Percentiles rank a stretch among this genome's conserved stretches.
phyloP scores from a whole-genome alignment of 2,113 vertebrate species.

The Globicephala melas region DNA sequence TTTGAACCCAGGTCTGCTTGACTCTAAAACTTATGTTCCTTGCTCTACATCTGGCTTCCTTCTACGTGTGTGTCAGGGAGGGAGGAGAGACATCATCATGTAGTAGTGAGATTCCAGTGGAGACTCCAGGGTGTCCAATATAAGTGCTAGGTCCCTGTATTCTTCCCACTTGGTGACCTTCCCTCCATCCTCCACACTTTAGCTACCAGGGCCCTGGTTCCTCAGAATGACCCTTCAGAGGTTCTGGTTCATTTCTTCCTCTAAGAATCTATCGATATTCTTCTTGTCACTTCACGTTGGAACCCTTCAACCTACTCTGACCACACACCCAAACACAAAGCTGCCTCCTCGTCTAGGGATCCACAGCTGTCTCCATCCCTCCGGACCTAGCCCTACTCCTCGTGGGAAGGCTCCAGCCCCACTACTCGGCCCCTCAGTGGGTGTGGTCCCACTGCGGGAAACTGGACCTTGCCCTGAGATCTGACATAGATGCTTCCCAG shows the following conservation, averaged over 20 bases:
- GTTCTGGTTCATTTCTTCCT: neutral
- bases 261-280: neutral
- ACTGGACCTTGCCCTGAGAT: neutral
- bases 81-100: neutral
- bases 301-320: neutral
- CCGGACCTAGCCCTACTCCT: neutral
- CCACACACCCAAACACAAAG: neutral
- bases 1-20: neutral
- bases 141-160: neutral
- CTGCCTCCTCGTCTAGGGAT: neutral
- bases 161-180: neutral
- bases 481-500: neutral
- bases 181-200: neutral
- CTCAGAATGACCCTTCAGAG: neutral
- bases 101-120: neutral
- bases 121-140: neutral
- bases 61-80: neutral
- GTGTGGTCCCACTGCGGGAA: neutral
- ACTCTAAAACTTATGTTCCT: neutral
- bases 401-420: neutral
- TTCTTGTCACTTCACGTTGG: conserved; percentile 17
- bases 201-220: neutral
- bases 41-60: neutral
- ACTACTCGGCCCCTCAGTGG: neutral
- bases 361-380: neutral